Evolutionary conservation across 1,140 invertebrate species (phyloP), one percentile per base, ranked within the genome.

Genomic region (Rhopalosiphum padi): DNA sequence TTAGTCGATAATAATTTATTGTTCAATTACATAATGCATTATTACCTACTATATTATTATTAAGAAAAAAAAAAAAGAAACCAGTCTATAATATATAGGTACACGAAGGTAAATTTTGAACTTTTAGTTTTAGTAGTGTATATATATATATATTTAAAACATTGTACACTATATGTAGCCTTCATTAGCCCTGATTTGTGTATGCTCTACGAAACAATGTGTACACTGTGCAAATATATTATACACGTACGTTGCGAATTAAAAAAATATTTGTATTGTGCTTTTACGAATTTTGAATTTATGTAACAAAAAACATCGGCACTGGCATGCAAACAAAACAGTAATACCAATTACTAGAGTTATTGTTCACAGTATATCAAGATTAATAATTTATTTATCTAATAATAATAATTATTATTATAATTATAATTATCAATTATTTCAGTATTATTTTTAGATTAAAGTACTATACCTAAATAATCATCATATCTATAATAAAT

Each of bases 211-310:
- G 15, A 35, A 68, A 77, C 60, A 77, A 77, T 77, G n/a, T 77
- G 60, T 77, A n/a, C 15, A 18, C 15, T 35, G 30, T 4, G 60
- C 30, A 77, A 77, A 77, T 77, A 77, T 77, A n/a, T 77, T 77
- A 77, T 77, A 77, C n/a, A 77, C 5, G 60, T 21, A 77, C n/a
- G 60, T n/a, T 18, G 60, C 15, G 30, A 77, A n/a, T 77, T 77
- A 77, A n/a, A 77, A 77, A 77, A 77, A 77, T 77, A 77, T 77
- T 77, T 77, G 60, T n/a, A n/a, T 77, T 77, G n/a, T 77, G 60
- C 60, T 77, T 77, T 77, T 77, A n/a, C 5, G 15, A 77, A 77
- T 77, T 77, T 77, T n/a, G 30, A n/a, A n/a, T 77, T 77, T 77
- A n/a, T n/a, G 3, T 77, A 68, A n/a, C 11, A 77, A 77, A 77